Evolutionary conservation across 1,140 invertebrate species (phyloP).

Genomic region (Saccostrea echinata): DNA sequence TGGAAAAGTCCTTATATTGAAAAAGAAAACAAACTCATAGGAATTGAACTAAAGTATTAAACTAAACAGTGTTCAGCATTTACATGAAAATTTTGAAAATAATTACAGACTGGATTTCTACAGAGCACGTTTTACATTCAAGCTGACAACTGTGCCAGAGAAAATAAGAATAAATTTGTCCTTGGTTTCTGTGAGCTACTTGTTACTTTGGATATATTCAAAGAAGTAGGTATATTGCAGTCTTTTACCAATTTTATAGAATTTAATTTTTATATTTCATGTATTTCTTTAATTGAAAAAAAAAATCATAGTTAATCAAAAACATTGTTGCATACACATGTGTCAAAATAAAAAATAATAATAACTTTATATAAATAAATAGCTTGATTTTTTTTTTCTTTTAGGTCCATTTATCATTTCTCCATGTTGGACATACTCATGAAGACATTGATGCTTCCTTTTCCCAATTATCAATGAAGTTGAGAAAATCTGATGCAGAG

Average conservation of each 20-base stretch:
- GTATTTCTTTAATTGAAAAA: too few species aligned
- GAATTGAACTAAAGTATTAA: too few species aligned
- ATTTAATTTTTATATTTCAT: too few species aligned
- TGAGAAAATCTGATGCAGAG: conserved; percentile 53
- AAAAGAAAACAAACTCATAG: too few species aligned
- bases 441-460: conserved; percentile 60
- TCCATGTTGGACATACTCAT: conserved; percentile 59
- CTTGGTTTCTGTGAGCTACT: conserved; percentile 53
- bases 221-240: conserved; percentile 57
- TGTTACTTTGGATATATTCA: conserved; percentile 48
- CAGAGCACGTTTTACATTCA: conserved; percentile 53
- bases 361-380: too few species aligned
- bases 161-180: conserved; percentile 61
- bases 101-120: conserved; percentile 45
- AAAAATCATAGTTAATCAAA: too few species aligned
- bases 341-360: too few species aligned
- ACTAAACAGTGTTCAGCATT: neutral
- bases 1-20: too few species aligned
- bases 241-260: too few species aligned
- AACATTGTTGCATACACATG: too few species aligned
- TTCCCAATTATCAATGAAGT: conserved; percentile 47
- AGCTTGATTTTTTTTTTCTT: neutral
- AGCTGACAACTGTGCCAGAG: conserved; percentile 58
- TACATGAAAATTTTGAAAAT: neutral
- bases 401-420: conserved; percentile 59